Base-by-base conservation (phyloP, 2,113 vertebrate genomes). In the Dascyllus trimaculatus region DNA sequence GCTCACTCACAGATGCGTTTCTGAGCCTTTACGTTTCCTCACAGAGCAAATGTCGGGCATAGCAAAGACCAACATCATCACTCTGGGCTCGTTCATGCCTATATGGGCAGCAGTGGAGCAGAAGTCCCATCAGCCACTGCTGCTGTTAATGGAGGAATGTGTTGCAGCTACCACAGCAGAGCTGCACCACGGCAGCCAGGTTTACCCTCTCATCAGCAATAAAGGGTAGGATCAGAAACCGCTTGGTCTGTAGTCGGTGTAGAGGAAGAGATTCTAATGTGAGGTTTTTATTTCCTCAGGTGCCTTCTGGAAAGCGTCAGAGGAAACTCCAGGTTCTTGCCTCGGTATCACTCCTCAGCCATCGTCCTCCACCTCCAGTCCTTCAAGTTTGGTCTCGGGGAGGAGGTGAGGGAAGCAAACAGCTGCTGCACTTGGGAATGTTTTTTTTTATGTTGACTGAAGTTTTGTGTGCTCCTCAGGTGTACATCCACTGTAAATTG, bases 71-170 rank as follows among this genome's bases (percentile, higher is more conserved):
- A 94, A 84, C 1, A 9, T 88, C 11, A 85, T 96, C 57, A 81
- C 89, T 0, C 72, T 96, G 80, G 96, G 95, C 2, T 92, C 95
- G 0, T 84, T 91, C 48, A 93, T 96, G 60, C 91, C 90, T 0
- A 84, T 95, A 3, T 93, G 93, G 90, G 94, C 95, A 3, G 91
- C 91, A 1, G 93, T 95, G 35, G 73, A 87, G 7, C 89, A 94
- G 45, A 81, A 81, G 19, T 87, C 81, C 67, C 95, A 96, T 81
- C 94, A 95, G 56, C 92, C 95, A 0, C 67, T 96, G 59, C 81
- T 89, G n/a, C 40, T 96, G 18, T 92, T 93, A 35, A 80, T 95
- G 79, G 95, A 96, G 2, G 89, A 95, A 48, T 95, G 95, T 80
- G 87, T 94, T 1, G 94, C 94, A 2, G 87, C 93, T 0, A 48